Evolutionary conservation across 2,888 invertebrate species (phyloP), one percentile per base, ranked within the genome.

Genomic region (Xanthia togata): DNA sequence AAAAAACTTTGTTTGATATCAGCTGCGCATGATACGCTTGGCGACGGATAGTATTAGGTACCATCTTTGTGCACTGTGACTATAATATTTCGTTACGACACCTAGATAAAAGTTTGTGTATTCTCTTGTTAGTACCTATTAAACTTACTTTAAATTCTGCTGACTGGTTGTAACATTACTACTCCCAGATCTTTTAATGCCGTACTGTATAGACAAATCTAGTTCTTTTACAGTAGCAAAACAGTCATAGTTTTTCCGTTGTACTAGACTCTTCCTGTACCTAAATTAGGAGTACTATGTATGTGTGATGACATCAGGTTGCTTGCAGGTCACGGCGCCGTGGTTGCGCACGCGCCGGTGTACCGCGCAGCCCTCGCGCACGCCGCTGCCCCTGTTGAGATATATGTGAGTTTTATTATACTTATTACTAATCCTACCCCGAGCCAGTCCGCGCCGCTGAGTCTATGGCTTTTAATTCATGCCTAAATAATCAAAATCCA

Each of bases 351-450:
- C 83, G 95, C 94, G 35, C 94, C 95, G 31, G 78, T 93, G 53
- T 84, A 90, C 76, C 93, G 90, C 78, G 92, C 94, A 55, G 91
- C 93, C 83, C 89, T 91, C 72, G 93, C 91, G 20, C 95, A 96
- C 92, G 95, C 95, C 80, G 95, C 95, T 81, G 96, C 96, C 90
- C 96, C 97, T 91, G 96, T 96, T 92, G 97, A 97, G 87, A 89
- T 96, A 88, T 97, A 97, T 94, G 97, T 97, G 84, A 95, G 96
- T 93, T 63, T 17, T 68, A 35, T 6, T 38, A n/a, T 3, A 47
- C 14, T 50, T 23, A 47, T 31, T 47, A 67, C 14, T 31, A 31
- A 47, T 23, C 47, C 8, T 12, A 14, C 31, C 26, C 0, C 9
- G 2, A 65, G 4, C 23, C 31, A 65, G 8, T 12, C 23, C 14